Evolutionary conservation across 2,888 invertebrate genomes (phyloP), one percentile per base, ranked within the genome.

Genomic region (Acanthacorydalis orientalis): DNA sequence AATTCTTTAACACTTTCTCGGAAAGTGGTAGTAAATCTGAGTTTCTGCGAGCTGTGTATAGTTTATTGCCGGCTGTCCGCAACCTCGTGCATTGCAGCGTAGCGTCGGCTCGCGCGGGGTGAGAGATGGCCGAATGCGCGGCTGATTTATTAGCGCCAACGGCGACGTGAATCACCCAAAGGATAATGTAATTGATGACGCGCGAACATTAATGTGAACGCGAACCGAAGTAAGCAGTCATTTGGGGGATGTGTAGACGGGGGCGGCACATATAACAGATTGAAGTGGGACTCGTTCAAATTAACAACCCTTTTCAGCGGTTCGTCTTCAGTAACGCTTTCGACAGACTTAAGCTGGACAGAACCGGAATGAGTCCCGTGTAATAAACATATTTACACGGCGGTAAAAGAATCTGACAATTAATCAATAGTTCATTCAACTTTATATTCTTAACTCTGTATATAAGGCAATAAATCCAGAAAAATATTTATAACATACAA

Each of bases 1-100:
- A 69, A 69, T 69, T 70, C 68, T 66, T 65, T 64, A 67, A 68
- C 69, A 69, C 69, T 69, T 68, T 68, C 57, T 57, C 56, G 58
- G 57, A 59, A 60, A 62, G 60, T 62, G 62, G 59, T 57, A 61
- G 63, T 64, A 64, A 63, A 63, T 64, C 61, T 61, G 61, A 59
- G 60, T 62, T 62, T 60, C 60, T 54, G 48, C 48, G 49, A 53
- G 60, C 59, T 56, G 48, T 48, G 55, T 55, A 56, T 60, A 59
- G 59, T 59, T 60, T 59, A 59, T 60, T 55, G 59, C 57, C 51
- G 56, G 56, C 56, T 57, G 56, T 57, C 56, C 57, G 53, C 54
- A 53, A 51, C 44, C 47, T 44, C 37, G 35, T 37, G 37, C 12
- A 37, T n/a, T 37, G 12, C 37, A 37, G 37, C 12, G n/a, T n/a